Base-by-base conservation (phyloP, 2,113 vertebrate genomes). In the Anarrhichthys ocellatus region DNA sequence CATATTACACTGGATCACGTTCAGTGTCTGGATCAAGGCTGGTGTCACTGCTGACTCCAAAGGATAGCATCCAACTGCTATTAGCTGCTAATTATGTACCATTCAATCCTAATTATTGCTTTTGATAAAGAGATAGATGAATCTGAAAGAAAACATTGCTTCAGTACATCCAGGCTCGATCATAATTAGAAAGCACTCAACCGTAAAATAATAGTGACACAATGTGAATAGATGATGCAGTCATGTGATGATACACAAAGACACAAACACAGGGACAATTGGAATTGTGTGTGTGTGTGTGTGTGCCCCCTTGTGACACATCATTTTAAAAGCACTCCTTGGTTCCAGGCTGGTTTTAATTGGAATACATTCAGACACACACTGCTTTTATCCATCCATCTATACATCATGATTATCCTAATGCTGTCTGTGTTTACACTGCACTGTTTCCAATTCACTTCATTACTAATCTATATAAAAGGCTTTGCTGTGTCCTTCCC, bases 131-230 rank as follows among this genome's bases (percentile, higher is more conserved):
- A 82, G 42, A 87, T 74, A 48, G 59, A 72, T 44, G 46, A 48
- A 74, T 73, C 6, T 54, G 11, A 76, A 76, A 66, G 24, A 38
- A 80, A 82, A 76, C 52, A 36, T 1, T 64, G 58, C 17, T 40
- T 62, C n/a, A 18, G 40, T 36, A 14, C 71, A 76, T 29, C n/a
- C 50, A 18, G 42, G n/a, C 58, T 63, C 34, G 7, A 40, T 83
- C 78, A 69, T 87, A 84, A 91, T 88, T 85, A 87, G 66, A 85
- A 81, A 78, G 70, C 73, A 81, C 61, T 84, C 69, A 75, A 36
- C 82, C n/a, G 81, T 81, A 81, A 86, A 80, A 85, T 85, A 83
- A 75, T 48, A 76, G 56, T 34, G 34, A 34, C 34, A 34, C 34
- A 6, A 34, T 34, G 34, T 34, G 34, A 34, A 34, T 34, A 34